phyloP scores from a whole-genome alignment of 2,797 vertebrate species.

The Orientallactaga sibirica region DNA sequence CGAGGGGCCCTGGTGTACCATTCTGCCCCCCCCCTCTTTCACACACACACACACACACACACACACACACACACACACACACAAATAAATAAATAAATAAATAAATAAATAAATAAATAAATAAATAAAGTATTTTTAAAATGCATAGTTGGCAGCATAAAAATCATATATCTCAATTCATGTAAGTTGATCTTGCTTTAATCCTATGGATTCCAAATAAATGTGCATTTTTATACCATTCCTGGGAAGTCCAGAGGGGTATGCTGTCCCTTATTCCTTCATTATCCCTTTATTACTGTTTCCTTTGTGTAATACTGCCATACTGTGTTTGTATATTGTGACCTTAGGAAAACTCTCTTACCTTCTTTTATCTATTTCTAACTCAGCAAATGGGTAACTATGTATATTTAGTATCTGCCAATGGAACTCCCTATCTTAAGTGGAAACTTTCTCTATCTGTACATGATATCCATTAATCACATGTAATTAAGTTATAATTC shows the following conservation, averaged over 20 bases:
- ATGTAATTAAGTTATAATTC: background rate
- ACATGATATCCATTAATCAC: too few species aligned
- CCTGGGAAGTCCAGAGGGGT: background rate
- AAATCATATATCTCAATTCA: conserved; percentile 38
- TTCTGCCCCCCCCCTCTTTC: too few species aligned
- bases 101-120: too few species aligned
- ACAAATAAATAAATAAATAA: too few species aligned
- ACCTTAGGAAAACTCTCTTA: background rate
- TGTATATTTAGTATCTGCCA: background rate
- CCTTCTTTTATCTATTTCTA: background rate
- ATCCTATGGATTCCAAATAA: background rate
- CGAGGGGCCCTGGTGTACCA: too few species aligned
- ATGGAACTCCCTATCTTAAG: background rate
- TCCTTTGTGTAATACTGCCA: background rate
- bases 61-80: too few species aligned
- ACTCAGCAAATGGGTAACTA: background rate
- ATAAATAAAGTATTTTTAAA: too few species aligned
- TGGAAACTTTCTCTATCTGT: background rate
- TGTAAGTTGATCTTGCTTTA: background rate
- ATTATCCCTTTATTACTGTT: background rate
- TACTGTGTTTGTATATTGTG: background rate
- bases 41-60: too few species aligned
- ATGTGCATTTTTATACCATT: background rate
- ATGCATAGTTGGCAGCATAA: background rate
- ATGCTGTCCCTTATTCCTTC: background rate